Base-by-base conservation (phyloP, 2,113 vertebrate genomes). In the Myotis yumanensis region DNA sequence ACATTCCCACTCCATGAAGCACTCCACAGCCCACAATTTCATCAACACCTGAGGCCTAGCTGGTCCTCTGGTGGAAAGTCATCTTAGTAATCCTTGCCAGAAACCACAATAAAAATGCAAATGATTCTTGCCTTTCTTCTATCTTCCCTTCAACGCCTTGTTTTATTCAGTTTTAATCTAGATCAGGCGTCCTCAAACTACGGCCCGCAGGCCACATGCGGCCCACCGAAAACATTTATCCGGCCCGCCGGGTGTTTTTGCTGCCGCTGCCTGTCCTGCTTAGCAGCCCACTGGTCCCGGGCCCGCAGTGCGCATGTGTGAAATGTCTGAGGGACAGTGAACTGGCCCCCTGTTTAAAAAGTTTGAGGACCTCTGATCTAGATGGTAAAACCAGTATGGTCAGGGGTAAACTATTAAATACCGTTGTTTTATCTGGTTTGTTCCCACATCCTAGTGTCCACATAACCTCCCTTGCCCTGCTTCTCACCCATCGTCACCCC, bases 361-460 rank as follows among this genome's bases (percentile, higher is more conserved):
- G 37, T 37, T 37, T 37, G 37, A 37, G 37, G 37, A 37, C 37
- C 37, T 37, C 37, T 48, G 59, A 83, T 75, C 32, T 57, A 25
- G 17, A 30, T 66, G 25, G 10, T 48, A 52, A 87, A 95, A 11
- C 14, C 22, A 87, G n/a, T 52, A 46, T 85, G 1, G 15, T 83
- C 71, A 25, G 12, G 81, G 14, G 2, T 0, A 30, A 62, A 68
- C 81, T 5, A 7, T 43, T 32, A 3, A 16, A 40, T 2, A 32
- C 11, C 0, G 11, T 59, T 54, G 40, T 54, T 48, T 68, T 14
- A n/a, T 48, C 5, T 28, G 28, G 9, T 37, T 23, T 76, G 20
- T 3, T 48, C 6, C 30, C 3, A 35, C 0, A 0, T 9, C 30
- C 32, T 2, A 14, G 15, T 2, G 32, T 35, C 84, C 7, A 12